phyloP scores from a whole-genome alignment of 2,113 vertebrate species.

The Triplophysa rosa region DNA sequence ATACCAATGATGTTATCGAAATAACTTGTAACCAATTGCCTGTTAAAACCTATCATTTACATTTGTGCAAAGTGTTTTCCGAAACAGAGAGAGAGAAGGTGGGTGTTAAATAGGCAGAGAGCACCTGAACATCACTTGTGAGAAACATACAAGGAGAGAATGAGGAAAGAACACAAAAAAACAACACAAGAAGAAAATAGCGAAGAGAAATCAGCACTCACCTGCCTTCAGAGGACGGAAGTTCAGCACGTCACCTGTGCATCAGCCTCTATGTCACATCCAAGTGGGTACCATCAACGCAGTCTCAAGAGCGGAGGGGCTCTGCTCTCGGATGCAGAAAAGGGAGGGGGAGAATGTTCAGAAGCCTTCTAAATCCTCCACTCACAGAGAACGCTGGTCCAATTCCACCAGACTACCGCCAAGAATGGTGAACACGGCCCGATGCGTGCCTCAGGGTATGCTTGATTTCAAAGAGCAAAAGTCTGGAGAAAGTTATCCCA shows the following conservation, averaged over 20 bases:
- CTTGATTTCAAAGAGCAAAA: slow-evolving; percentile 40
- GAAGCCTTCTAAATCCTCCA: slow-evolving; percentile 46
- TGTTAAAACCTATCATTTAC: slow-evolving; percentile 48
- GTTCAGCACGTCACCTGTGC: slow-evolving; percentile 69
- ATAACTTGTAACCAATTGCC: slow-evolving; percentile 37
- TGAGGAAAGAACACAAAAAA: slow-evolving; percentile 25
- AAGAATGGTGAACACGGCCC: slow-evolving; percentile 51
- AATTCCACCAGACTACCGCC: slow-evolving; percentile 53
- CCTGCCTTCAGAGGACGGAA: slow-evolving; percentile 73
- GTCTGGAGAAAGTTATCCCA: slow-evolving; percentile 47
- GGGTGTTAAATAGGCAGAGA: slow-evolving; percentile 29
- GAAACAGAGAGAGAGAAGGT: slow-evolving; percentile 33
- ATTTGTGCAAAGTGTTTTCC: slow-evolving; percentile 42
- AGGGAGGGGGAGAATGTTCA: slow-evolving; percentile 49
- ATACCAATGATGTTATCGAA: slow-evolving; percentile 49
- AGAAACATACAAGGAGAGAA: slow-evolving; percentile 15
- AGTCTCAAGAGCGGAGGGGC: slow-evolving; percentile 52
- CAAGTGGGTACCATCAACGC: slow-evolving; percentile 68
- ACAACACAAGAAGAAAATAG: slow-evolving; percentile 1
- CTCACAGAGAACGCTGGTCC: slow-evolving; percentile 46
- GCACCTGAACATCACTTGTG: slow-evolving; percentile 30
- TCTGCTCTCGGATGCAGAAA: slow-evolving; percentile 48
- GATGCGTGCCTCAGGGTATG: slow-evolving; percentile 42
- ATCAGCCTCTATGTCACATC: slow-evolving; percentile 70
- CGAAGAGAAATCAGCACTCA: slow-evolving; percentile 55